phyloP scores from a whole-genome alignment of 2,888 invertebrate species.

The Pardosa pseudoannulata region DNA sequence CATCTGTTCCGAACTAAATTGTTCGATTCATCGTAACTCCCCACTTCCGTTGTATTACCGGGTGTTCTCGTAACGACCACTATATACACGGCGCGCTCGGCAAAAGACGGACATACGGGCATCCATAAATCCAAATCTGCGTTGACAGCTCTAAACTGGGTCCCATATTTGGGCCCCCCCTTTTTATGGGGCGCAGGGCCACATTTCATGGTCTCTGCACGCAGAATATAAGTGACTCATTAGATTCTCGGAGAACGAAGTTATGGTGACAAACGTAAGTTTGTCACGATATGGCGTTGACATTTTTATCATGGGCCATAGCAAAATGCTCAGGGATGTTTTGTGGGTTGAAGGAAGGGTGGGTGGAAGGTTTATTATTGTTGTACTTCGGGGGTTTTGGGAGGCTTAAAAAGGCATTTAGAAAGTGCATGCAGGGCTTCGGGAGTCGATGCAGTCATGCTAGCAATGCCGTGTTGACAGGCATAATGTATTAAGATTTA shows the following conservation, averaged over 20 bases:
- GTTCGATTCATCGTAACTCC: background rate
- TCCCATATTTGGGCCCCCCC: constrained; percentile 26
- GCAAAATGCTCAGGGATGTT: too few relatives aligned
- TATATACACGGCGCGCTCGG: too few relatives aligned
- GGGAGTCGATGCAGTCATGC: too few relatives aligned
- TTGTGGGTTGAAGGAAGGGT: too few relatives aligned
- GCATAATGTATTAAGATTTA: too few relatives aligned
- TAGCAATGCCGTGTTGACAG: too few relatives aligned
- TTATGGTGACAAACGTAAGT: constrained; percentile 45
- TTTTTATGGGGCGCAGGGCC: constrained; percentile 24
- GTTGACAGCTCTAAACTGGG: constrained; percentile 6
- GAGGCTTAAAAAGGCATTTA: too few relatives aligned
- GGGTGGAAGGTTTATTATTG: too few relatives aligned
- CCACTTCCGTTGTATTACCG: too few relatives aligned
- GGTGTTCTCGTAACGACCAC: too few relatives aligned
- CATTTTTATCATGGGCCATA: constrained; percentile 43
- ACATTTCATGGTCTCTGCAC: constrained; percentile 15
- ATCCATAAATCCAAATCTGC: background rate
- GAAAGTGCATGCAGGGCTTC: too few relatives aligned
- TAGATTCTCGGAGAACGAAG: constrained; percentile 23
- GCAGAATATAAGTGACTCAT: constrained; percentile 63
- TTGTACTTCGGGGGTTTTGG: too few relatives aligned
- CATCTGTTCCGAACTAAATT: constrained; percentile 5
- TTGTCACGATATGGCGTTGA: constrained; percentile 47
- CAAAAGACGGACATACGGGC: background rate